Evolutionary conservation across 2,888 invertebrate species (phyloP).

Genomic region (Leuctra nigra): DNA sequence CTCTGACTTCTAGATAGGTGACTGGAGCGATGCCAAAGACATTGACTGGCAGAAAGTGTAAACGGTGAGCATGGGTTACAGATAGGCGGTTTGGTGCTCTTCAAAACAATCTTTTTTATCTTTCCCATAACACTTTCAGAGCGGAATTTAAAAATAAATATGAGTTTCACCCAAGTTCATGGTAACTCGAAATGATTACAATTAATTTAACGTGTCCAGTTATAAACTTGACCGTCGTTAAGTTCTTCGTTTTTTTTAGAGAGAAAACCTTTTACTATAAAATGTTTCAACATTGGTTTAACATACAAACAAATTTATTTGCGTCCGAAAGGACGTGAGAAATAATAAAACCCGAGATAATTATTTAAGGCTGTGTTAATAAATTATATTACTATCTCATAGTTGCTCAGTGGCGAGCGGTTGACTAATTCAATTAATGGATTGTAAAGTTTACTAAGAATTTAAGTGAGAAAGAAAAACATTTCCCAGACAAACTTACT

Average conservation of each 20-base stretch:
- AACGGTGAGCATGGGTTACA: too few species aligned
- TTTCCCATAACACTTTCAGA: background rate
- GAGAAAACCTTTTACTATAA: conserved; percentile 3
- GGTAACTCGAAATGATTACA: background rate
- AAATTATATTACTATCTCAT: conserved; percentile 3
- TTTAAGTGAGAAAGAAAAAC: too few species aligned
- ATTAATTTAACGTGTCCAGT: conserved; percentile 11
- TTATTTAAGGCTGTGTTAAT: conserved; percentile 7
- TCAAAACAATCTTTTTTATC: background rate
- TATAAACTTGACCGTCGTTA: conserved; percentile 18
- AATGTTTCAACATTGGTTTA: background rate
- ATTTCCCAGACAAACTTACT: too few species aligned
- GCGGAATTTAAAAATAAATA: conserved; percentile 5
- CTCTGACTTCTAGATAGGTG: background rate
- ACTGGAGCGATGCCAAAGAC: background rate
- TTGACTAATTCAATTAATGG: too few species aligned
- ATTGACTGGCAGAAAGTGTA: conserved; percentile 4
- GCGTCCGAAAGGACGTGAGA: conserved; percentile 9
- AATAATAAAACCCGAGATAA: conserved; percentile 4
- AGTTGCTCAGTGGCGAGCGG: conserved; percentile 5
- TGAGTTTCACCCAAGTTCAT: conserved; percentile 13
- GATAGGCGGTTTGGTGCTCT: too few species aligned
- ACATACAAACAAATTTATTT: conserved; percentile 3
- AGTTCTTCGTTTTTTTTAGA: background rate
- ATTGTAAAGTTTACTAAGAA: too few species aligned